Evolutionary conservation across 2,888 invertebrate species (phyloP), one percentile per base, ranked within the genome.

Genomic region (Hipparchia semele): DNA sequence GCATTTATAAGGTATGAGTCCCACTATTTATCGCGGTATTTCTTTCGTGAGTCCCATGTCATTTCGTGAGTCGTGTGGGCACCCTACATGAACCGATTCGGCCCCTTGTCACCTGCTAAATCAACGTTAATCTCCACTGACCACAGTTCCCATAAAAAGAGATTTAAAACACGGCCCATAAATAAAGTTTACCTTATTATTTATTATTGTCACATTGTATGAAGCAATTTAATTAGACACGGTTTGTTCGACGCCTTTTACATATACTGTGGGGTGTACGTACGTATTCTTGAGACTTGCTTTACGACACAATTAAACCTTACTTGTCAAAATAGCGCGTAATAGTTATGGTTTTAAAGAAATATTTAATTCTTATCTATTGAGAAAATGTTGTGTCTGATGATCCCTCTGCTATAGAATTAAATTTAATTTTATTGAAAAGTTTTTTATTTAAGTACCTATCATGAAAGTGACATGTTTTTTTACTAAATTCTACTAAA

Each of bases 101-200:
- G 72, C 72, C 75, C 75, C 78, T 82, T 83, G 82, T 82, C 83
- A 84, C 84, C 88, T 89, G 90, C 89, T 84, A 87, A 88, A 85
- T 85, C 82, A 82, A 86, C 85, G 85, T 86, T 90, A 89, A 90
- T 88, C 88, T 83, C 73, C 82, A 77, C 78, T 84, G 79, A 90
- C 92, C 92, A 80, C 92, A 91, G 89, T 93, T 93, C 93, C 93
- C 93, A 94, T 94, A 94, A 92, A 93, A 92, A 91, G 88, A 90
- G 91, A 92, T 92, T 84, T 83, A 83, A 83, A 82, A 83, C 83
- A 79, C 79, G 82, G 75, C 79, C 82, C 80, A 84, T 84, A 84
- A 84, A 84, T 82, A 81, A 81, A 76, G 72, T 77, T 72, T 76
- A 73, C 76, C 78, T 77, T 79, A 77, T 81, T 80, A 80, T 80